These are phyloP conservation scores for Neoniphon sammara DNA, from an alignment of 2,797 vertebrate species.

Conservation along the genomic window DNA sequence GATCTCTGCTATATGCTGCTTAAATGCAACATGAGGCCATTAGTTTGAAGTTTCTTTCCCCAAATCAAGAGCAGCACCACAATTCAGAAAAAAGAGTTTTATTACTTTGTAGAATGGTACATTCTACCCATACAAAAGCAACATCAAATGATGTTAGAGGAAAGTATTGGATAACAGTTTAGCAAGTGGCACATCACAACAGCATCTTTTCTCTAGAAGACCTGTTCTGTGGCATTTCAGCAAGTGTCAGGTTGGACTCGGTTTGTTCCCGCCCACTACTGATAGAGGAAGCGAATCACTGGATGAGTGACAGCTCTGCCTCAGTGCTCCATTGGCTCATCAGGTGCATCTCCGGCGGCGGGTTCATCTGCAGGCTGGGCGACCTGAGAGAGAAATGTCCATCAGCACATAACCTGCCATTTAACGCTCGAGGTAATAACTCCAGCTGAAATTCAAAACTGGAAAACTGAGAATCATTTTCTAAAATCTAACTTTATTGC, in stretches of 20 bases:
- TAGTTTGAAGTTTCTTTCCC: no score
- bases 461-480: no score
- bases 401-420: not conserved
- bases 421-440: no score
- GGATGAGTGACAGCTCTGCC: conserved; percentile 9
- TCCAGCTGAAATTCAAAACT: not conserved
- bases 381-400: conserved; percentile 72
- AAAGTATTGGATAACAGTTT: conserved; percentile 60
- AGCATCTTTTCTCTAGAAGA: conserved; percentile 28
- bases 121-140: conserved; percentile 77
- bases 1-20: not conserved
- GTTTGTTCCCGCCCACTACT: not conserved
- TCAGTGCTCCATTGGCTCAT: conserved; percentile 97
- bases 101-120: conserved; percentile 66
- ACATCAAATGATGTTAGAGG: conserved; percentile 66
- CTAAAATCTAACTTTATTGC: no score
- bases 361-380: conserved; percentile 88
- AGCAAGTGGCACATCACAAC: conserved; percentile 64
- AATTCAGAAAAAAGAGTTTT: conserved; percentile 68
- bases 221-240: conserved; percentile 26
- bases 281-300: conserved; percentile 24
- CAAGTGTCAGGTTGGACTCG: conserved; percentile 46
- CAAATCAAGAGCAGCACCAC: conserved; percentile 12
- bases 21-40: not conserved
- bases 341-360: conserved; percentile 82